Conservation (phyloP, 2,797 vertebrate species). For the Cephalopachus bancanus region DNA sequence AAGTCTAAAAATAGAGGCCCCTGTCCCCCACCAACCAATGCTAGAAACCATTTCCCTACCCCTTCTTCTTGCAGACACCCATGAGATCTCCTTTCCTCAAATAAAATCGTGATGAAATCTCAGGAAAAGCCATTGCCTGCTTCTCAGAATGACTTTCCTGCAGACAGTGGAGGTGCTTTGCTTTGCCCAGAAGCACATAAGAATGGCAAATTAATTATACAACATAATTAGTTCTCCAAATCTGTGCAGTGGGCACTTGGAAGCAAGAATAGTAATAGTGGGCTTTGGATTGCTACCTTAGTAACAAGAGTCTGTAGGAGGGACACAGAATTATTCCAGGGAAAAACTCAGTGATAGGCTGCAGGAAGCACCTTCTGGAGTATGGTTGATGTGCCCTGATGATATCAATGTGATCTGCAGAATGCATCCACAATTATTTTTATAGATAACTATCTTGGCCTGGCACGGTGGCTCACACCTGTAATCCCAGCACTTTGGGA, state of each 20-base stretch:
- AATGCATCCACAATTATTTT: background rate
- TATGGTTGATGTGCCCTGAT: background rate
- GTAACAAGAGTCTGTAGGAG: background rate
- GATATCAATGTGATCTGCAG: background rate
- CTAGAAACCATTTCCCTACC: background rate
- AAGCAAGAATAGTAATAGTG: background rate
- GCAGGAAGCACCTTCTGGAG: background rate
- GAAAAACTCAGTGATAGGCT: background rate
- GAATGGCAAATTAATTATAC: slow-evolving; percentile 73
- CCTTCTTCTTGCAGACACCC: slow-evolving; percentile 46
- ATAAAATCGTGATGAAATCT: slow-evolving; percentile 67
- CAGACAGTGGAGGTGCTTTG: background rate
- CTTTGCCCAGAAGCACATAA: slow-evolving; percentile 58
- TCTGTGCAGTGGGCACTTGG: slow-evolving; percentile 9
- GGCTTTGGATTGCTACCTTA: slow-evolving; percentile 14
- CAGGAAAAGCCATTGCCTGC: slow-evolving; percentile 29
- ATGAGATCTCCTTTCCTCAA: slow-evolving; percentile 63
- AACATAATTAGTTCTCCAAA: slow-evolving; percentile 64
- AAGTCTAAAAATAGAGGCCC: slow-evolving; percentile 74
- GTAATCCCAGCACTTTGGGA: too few species aligned
- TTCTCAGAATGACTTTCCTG: slow-evolving; percentile 47
- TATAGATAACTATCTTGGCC: background rate
- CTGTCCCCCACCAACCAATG: background rate
- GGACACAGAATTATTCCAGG: background rate
- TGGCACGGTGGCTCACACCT: too few species aligned